Percentiles rank a stretch among this genome's conserved stretches.
phyloP scores from a whole-genome alignment of 2,888 invertebrate species.

The Apotomis turbidana region DNA sequence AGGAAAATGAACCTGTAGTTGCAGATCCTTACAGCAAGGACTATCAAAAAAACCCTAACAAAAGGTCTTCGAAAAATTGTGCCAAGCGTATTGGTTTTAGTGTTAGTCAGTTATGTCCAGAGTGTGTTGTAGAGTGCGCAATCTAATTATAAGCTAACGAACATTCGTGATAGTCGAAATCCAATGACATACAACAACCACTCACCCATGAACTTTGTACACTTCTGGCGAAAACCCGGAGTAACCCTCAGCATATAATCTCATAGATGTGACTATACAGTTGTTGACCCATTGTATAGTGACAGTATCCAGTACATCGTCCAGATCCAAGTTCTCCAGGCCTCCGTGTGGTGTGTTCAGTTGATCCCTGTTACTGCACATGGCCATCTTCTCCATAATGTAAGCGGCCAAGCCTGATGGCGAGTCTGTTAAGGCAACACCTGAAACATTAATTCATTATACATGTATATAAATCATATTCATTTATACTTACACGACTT shows the following conservation, averaged over 20 bases:
- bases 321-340: slow-evolving; percentile 84
- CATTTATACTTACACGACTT: neutral
- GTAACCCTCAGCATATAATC: slow-evolving; percentile 88
- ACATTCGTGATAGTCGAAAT: neutral
- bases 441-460: slow-evolving; percentile 64
- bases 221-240: slow-evolving; percentile 53
- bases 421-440: slow-evolving; percentile 88
- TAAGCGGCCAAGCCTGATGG: slow-evolving; percentile 95
- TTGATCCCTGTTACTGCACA: slow-evolving; percentile 85
- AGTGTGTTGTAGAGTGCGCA: no score
- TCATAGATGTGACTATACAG: slow-evolving; percentile 89
- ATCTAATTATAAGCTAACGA: no score
- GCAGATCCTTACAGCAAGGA: no score
- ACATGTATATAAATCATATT: neutral
- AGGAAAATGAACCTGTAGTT: no score
- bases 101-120: no score
- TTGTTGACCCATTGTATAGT: slow-evolving; percentile 92
- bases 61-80: no score
- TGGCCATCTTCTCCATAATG: slow-evolving; percentile 93
- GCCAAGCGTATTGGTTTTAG: no score
- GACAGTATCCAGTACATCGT: slow-evolving; percentile 91
- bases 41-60: no score
- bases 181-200: neutral
- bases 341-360: slow-evolving; percentile 86
- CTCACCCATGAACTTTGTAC: slow-evolving; percentile 44